These are phyloP conservation scores for Armadillidium nasatum DNA, from an alignment of 1,140 invertebrate species.

Conservation along the genomic window DNA sequence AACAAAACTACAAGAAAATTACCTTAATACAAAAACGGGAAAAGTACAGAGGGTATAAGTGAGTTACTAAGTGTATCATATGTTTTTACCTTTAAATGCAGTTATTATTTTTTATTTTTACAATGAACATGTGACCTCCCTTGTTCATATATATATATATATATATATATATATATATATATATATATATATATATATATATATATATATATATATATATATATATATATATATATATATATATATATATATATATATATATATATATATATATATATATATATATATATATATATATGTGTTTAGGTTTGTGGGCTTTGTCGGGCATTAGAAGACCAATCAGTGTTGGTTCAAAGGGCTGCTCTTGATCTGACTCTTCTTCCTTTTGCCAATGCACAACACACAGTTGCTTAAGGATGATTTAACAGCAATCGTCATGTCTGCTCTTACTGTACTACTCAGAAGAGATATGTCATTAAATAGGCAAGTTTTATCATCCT, in stretches of 20 bases:
- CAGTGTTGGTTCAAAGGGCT: conserved; percentile 79
- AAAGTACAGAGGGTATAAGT: too few species aligned
- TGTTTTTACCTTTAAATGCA: too few species aligned
- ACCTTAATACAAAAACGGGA: too few species aligned
- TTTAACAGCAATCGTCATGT: conserved; percentile 70
- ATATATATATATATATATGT: not conserved
- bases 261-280: conserved; percentile 4
- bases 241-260: not conserved
- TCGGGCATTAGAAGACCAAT: conserved; percentile 70
- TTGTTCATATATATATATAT: not conserved
- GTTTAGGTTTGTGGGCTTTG: conserved; percentile 59
- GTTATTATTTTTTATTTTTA: too few species aligned
- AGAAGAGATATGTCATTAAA: conserved; percentile 89
- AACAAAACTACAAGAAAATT: too few species aligned
- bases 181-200: not conserved
- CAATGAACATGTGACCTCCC: too few species aligned
- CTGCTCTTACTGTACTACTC: conserved; percentile 75
- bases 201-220: not conserved
- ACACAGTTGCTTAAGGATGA: conserved; percentile 68
- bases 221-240: not conserved
- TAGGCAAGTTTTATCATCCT: conserved; percentile 53
- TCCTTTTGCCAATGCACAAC: conserved; percentile 81
- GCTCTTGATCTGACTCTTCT: conserved; percentile 76
- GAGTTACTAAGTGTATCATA: too few species aligned
- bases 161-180: conserved; percentile 8